Evolutionary conservation across 2,888 invertebrate genomes (phyloP).

Genomic region (Dinocampus coccinellae): DNA sequence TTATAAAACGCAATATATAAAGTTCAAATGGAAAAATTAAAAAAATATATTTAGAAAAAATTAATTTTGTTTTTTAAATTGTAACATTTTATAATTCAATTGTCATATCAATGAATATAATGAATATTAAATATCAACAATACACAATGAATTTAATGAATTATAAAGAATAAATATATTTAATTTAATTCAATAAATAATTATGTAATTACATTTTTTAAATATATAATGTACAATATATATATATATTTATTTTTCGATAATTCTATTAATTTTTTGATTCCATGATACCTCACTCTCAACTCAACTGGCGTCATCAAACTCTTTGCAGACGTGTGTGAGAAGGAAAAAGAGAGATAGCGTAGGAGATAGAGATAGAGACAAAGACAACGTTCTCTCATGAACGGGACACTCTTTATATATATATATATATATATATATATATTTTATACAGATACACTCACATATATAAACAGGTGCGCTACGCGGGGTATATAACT

Average conservation of each 20-base stretch:
- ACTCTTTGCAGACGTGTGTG: not conserved
- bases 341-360: not conserved
- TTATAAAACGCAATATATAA: too few relatives aligned
- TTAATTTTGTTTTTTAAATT: too few relatives aligned
- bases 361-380: not conserved
- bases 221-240: too few relatives aligned
- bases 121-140: too few relatives aligned
- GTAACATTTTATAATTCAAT: too few relatives aligned
- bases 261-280: not conserved
- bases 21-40: too few relatives aligned
- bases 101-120: too few relatives aligned
- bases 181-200: too few relatives aligned
- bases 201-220: too few relatives aligned
- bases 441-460: not conserved
- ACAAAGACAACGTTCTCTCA: not conserved
- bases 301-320: not conserved
- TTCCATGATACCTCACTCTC: not conserved
- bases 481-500: not conserved
- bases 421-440: not conserved
- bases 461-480: conserved; percentile 1
- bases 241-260: not conserved
- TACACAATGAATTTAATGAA: too few relatives aligned
- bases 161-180: too few relatives aligned
- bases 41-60: too few relatives aligned
- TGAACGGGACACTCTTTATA: not conserved